Evolutionary conservation across 2,888 invertebrate species (phyloP), one percentile per base, ranked within the genome.

Genomic region (Chaitophorus viminalis): DNA sequence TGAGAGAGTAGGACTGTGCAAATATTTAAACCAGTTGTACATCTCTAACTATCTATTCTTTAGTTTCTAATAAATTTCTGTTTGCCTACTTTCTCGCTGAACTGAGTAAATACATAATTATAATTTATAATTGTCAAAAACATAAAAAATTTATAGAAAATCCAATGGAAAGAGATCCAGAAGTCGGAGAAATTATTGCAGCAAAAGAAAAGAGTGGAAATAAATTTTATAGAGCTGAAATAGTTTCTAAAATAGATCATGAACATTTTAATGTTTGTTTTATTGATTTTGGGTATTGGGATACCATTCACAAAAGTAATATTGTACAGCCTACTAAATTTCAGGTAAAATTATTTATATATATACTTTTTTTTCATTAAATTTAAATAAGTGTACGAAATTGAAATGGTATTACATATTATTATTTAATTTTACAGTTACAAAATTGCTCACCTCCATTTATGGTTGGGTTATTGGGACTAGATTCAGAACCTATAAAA

Each of bases 161-260:
- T 9, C 72, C 86, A 36, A 86, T 79, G 3, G 54, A 72, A 36
- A 86, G 33, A 14, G 78, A 72, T 33, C 78, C 78, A 25, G 79
- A 39, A 72, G 36, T 86, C 39, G 86, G 86, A 36, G 86, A 79
- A 60, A 79, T 86, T 9, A 25, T 86, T 79, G 86, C 86, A 0
- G 86, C 86, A 29, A 78, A 54, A 79, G 36, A 60, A 79, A 72
- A 72, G 54, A 25, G 4, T 36, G 77, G 68, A 85, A 54, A 5
- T 78, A 86, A 86, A 54, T 86, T 78, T 6, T 78, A 78, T 25
- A 78, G 86, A 17, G 86, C 86, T n/a, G 86, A 86, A 78, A 29
- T 86, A 60, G 54, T 86, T 78, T 77, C 68, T 36, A 78, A 18
- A 78, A 65, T 31, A 9, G 70, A 79, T 72, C 17, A 68, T 86